phyloP scores from a whole-genome alignment of 2,113 vertebrate species.

The Shinisaurus crocodilurus region DNA sequence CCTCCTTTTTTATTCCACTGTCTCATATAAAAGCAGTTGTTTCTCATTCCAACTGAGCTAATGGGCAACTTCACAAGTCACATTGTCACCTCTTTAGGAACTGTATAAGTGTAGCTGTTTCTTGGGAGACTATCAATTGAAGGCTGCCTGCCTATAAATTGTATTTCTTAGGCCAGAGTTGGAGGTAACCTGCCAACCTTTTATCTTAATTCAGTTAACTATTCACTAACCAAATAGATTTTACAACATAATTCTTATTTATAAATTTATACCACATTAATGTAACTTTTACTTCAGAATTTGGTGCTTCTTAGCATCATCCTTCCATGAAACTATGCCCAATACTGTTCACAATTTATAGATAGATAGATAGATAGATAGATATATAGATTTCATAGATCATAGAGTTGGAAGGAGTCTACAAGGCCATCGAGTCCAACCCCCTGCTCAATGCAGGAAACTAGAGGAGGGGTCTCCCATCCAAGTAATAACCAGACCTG shows the following conservation, averaged over 20 bases:
- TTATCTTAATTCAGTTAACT: not conserved
- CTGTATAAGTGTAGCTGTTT: not conserved
- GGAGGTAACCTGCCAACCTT: not conserved
- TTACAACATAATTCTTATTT: not conserved
- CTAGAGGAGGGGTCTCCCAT: too few species aligned
- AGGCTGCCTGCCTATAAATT: not conserved
- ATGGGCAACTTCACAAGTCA: not conserved
- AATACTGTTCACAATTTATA: too few species aligned
- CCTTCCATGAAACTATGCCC: not conserved
- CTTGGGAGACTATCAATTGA: not conserved
- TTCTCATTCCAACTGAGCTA: not conserved
- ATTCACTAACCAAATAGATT: not conserved
- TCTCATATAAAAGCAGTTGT: not conserved
- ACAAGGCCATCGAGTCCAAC: too few species aligned
- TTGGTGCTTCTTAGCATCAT: not conserved
- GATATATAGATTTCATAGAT: too few species aligned
- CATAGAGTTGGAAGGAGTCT: too few species aligned
- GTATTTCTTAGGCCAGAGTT: not conserved
- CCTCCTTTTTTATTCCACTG: not conserved
- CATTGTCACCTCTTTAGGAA: not conserved
- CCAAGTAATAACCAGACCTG: too few species aligned
- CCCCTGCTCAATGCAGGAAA: too few species aligned
- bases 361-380: too few species aligned
- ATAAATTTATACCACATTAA: not conserved
- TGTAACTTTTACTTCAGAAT: not conserved